These are phyloP conservation scores for Notothenia coriiceps DNA, from an alignment of 2,113 vertebrate species.

Conservation along the genomic window DNA sequence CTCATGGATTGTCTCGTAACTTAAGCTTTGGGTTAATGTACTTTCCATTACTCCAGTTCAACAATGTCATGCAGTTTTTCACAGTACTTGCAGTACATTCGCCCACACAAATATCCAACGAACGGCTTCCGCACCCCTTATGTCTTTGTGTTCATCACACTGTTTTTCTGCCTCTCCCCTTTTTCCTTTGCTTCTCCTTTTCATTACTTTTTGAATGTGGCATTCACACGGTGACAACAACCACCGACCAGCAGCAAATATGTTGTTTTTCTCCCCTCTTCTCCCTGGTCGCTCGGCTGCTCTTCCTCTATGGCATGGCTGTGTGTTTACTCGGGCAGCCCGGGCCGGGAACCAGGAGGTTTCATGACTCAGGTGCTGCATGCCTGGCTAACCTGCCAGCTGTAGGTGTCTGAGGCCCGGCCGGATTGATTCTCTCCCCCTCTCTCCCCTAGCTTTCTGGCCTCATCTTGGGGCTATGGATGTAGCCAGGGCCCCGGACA, in stretches of 20 bases:
- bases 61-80: background rate
- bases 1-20: background rate
- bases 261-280: background rate
- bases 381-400: conserved; percentile 73
- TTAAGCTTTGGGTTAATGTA: background rate
- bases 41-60: background rate
- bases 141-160: background rate
- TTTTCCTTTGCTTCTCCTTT: background rate
- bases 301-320: conserved; percentile 21
- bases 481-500: conserved; percentile 36
- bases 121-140: background rate
- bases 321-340: conserved; percentile 67
- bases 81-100: background rate
- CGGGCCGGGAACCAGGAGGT: conserved; percentile 78
- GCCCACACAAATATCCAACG: background rate
- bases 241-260: conserved; percentile 18
- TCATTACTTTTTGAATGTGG: conserved; percentile 23
- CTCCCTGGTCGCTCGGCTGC: conserved; percentile 31
- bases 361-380: conserved; percentile 75
- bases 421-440: conserved; percentile 75
- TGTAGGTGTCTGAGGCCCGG: conserved; percentile 64
- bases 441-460: conserved; percentile 37
- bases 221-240: conserved; percentile 37
- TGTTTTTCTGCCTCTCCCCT: background rate
- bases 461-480: conserved; percentile 20